A percentile compares a stretch with the other conserved stretches of the same genome.
These are phyloP conservation scores for Synaphobranchus kaupii DNA, from an alignment of 2,797 vertebrate species.

Conservation along the genomic window DNA sequence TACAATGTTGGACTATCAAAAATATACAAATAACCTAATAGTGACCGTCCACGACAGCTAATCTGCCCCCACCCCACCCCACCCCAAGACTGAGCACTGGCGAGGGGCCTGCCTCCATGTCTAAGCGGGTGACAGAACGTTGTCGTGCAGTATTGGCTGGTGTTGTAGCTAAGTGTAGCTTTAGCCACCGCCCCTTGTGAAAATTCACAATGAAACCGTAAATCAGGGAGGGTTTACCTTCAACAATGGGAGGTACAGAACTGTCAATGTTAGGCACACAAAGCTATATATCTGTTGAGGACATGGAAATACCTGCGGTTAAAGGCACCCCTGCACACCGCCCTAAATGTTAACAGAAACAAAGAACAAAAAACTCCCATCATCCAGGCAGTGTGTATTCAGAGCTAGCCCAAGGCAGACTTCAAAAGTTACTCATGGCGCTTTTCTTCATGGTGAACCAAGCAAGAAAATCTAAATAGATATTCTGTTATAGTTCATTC, in stretches of 20 bases:
- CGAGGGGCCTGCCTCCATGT: too few species aligned
- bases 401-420: background rate
- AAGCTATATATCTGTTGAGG: background rate
- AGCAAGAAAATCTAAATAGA: background rate
- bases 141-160: too few species aligned
- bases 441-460: background rate
- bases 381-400: background rate
- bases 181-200: background rate
- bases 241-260: background rate
- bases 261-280: slow-evolving; percentile 1
- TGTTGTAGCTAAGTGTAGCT: too few species aligned
- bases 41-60: too few species aligned
- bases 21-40: too few species aligned
- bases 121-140: too few species aligned
- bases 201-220: background rate
- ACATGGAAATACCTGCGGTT: slow-evolving; percentile 9
- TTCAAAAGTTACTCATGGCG: background rate
- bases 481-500: background rate
- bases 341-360: slow-evolving; percentile 12
- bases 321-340: background rate
- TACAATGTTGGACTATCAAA: too few species aligned
- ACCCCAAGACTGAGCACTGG: too few species aligned
- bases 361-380: background rate
- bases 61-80: too few species aligned
- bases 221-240: background rate